Base-by-base conservation (phyloP, 2,797 vertebrate species). In the Dryobates pubescens region DNA sequence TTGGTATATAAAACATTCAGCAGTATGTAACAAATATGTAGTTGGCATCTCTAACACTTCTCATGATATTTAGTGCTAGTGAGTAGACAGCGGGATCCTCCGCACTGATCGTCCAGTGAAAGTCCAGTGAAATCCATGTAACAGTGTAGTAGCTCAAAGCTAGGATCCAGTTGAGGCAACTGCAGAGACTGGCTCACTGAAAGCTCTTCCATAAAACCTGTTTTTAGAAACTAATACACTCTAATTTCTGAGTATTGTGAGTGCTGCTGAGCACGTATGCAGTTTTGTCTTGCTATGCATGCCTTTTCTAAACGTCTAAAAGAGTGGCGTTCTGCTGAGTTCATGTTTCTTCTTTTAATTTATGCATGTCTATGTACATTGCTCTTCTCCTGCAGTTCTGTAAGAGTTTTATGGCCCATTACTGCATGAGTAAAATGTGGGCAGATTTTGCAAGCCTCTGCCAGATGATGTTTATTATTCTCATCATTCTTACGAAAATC, bases 401-500 rank as follows among this genome's bases (percentile, higher is more conserved):
- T 86, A 93, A 95, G 96, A 98, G 95, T 97, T 97, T 98, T 97
- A 98, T 97, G 96, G 94, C 93, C 96, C 96, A 97, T 98, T 98
- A 98, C 96, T 95, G 96, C 78, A 71, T 97, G 93, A 97, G 95
- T 97, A 97, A 97, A 97, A 97, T 97, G 97, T 96, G 96, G 97
- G 96, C 97, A 97, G 96, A 97, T 97, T 98, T 97, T 97, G 97
- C 95, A 96, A 97, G 92, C 88, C 95, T 97, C 87, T 97, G 97
- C 97, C 97, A 97, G 97, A 97, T 97, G 96, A 97, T 96, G 97
- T 97, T 98, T 98, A 98, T 97, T 98, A 95, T 94, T 87, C 93
- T 95, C 97, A 98, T 98, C 96, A 97, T 96, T 98, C 97, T 98
- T 96, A 92, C 2, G 95, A 96, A 98, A 98, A 98, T 97, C 97